A percentile compares a stretch with the other conserved stretches of the same genome.
Conservation (phyloP, 2,113 vertebrate genomes). For the Platysternon megacephalum region DNA sequence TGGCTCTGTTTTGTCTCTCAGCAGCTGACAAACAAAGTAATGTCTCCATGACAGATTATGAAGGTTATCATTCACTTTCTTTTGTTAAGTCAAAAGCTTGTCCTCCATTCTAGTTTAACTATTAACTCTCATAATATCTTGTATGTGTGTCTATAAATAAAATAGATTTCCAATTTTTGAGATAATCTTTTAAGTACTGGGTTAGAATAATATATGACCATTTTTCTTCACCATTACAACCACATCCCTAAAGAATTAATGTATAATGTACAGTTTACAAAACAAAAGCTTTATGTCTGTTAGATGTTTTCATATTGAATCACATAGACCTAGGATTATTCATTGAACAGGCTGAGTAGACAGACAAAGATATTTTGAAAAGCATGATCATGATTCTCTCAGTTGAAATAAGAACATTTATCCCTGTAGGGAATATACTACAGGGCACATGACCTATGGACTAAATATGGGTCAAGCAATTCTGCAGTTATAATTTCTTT, state of each 20-base stretch:
- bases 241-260: background rate
- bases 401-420: conserved; percentile 8
- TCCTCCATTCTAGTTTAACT: background rate
- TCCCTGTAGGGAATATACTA: conserved; percentile 4
- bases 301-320: background rate
- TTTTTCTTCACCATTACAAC: background rate
- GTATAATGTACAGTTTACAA: background rate
- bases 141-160: background rate
- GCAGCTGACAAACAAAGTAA: background rate
- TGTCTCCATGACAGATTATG: background rate
- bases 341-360: background rate
- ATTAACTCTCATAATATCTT: background rate
- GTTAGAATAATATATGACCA: background rate
- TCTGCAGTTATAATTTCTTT: background rate
- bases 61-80: background rate
- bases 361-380: conserved; percentile 6
- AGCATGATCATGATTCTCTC: background rate
- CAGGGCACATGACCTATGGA: background rate
- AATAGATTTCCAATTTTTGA: background rate
- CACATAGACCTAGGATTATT: background rate
- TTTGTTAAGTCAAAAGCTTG: background rate
- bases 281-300: background rate
- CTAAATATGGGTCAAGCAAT: background rate
- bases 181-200: background rate
- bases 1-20: background rate